phyloP scores from a whole-genome alignment of 1,140 invertebrate species.

The Ditylenchus dipsaci region DNA sequence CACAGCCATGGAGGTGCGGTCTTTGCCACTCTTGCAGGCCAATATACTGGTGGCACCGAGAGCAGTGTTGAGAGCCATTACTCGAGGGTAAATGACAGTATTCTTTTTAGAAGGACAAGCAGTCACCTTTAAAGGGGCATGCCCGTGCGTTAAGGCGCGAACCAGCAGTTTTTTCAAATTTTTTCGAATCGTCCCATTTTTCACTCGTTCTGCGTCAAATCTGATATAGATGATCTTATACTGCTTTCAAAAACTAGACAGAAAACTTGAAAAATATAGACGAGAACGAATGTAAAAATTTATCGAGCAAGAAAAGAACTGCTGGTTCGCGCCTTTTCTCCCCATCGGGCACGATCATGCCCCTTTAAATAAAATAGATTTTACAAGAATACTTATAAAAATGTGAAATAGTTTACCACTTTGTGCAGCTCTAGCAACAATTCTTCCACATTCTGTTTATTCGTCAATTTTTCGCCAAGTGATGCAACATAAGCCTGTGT shows the following conservation, averaged over 20 bases:
- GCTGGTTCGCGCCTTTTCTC: no score
- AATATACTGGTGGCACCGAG: constrained; percentile 40
- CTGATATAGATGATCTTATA: no score
- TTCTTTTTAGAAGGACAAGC: constrained; percentile 52
- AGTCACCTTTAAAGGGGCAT: constrained; percentile 26
- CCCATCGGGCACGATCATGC: no score
- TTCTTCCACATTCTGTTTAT: neutral
- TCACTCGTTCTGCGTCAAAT: no score
- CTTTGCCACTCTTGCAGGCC: constrained; percentile 54
- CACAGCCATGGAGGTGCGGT: constrained; percentile 54
- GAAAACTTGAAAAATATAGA: no score
- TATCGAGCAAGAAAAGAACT: no score
- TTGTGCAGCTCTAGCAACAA: constrained; percentile 10
- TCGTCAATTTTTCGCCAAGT: neutral
- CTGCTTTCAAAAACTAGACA: no score
- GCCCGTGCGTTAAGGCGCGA: no score
- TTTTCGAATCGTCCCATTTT: no score
- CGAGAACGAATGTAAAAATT: no score
- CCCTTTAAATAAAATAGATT: neutral
- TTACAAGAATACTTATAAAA: neutral
- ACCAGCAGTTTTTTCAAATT: no score
- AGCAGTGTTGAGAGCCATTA: constrained; percentile 39
- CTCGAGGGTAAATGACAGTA: constrained; percentile 43
- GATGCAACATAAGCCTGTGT: constrained; percentile 9
- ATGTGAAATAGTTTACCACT: neutral